Conservation (phyloP, 2,888 invertebrate species). For the Chrysolina oricalcia region DNA sequence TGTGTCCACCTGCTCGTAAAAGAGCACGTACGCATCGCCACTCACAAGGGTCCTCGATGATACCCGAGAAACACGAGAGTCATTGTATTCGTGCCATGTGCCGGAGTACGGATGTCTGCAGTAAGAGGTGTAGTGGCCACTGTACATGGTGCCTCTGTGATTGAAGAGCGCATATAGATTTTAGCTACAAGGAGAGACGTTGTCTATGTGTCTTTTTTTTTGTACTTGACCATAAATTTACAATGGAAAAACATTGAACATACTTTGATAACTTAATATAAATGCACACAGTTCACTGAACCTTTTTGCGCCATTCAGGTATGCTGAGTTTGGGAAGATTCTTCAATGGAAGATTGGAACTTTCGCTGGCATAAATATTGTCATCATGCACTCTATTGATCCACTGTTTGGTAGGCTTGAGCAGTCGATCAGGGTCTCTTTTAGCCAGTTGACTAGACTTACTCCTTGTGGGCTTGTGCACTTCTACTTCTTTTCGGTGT, state of each 20-base stretch:
- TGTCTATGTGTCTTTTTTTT: no score
- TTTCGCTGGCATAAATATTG: conserved; percentile 33
- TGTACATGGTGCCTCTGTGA: no score
- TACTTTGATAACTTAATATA: not conserved
- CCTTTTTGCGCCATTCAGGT: conserved; percentile 46
- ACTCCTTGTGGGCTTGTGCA: conserved; percentile 50
- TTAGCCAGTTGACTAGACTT: conserved; percentile 54
- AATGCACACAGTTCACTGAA: not conserved
- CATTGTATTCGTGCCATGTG: no score
- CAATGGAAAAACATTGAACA: not conserved
- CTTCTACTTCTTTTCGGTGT: conserved; percentile 46
- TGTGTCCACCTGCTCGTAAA: no score
- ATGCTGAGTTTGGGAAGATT: conserved; percentile 37
- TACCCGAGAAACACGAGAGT: no score
- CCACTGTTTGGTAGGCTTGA: conserved; percentile 69
- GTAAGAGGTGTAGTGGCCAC: no score
- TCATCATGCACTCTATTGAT: conserved; percentile 58
- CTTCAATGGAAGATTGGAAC: conserved; percentile 33
- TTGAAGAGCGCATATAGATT: no score
- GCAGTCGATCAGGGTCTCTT: conserved; percentile 66
- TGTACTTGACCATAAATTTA: no score
- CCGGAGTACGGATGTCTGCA: no score
- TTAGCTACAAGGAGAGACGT: no score
- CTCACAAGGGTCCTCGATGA: no score
- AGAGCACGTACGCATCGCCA: no score